Base-by-base conservation (phyloP, 1,140 invertebrate genomes). In the Lamellibrachia luymesi region DNA sequence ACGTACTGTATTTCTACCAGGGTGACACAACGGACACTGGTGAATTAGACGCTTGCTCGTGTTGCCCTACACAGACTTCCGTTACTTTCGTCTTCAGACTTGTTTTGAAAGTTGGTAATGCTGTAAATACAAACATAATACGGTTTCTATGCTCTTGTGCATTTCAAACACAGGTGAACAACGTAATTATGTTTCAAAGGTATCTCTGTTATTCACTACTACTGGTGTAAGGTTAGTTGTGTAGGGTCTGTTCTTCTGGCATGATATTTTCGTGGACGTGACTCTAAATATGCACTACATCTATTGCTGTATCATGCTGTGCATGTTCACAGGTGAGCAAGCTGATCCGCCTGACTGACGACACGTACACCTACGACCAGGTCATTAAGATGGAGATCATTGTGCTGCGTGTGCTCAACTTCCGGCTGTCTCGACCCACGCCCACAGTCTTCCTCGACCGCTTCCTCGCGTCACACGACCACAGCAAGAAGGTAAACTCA, bases 341-440 rank as follows among this genome's bases (percentile, higher is more conserved):
- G 38, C 93, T 95, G 27, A 94, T 95, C 91, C 93, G 94, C 22
- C 94, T 96, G 93, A 96, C 95, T 1, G 95, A 95, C 92, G 94
- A 95, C 92, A 94, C 95, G 2, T 96, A 95, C 93, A 93, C 90
- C 13, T 93, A 93, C 17, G 49, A 94, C 4, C 94, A 96, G 90
- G 95, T 96, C 1, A 50, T 95, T 4, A 93, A 93, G 17, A 95
- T 95, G 94, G 95, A 96, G 92, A 92, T 93, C 2, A 51, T 50
- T 10, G 93, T 96, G 10, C 93, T 96, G 93, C 94, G 94, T 22
- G 93, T 92, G n/a, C 92, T 96, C 2, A 93, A 94, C 27, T 96
- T 95, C 93, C 94, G 95, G 90, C 93, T 96, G 27, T 94, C 94
- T 52, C 93, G 95, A 13, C 94, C 94, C 51, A 94, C 94, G 22